Conservation (phyloP, 2,888 invertebrate genomes). For the Ischnura elegans region DNA sequence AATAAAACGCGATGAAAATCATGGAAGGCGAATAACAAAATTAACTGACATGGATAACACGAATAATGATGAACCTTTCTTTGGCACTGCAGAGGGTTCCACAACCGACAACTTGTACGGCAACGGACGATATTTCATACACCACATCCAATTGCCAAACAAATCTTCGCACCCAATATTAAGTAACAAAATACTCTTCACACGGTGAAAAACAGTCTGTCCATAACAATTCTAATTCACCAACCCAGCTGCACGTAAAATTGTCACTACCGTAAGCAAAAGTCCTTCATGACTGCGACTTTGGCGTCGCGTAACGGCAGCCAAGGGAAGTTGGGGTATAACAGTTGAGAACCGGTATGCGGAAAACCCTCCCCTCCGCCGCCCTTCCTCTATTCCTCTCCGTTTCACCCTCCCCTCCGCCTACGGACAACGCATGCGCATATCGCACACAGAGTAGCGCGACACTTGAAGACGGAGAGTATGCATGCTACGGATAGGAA, state of each 20-base stretch:
- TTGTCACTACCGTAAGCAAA: slow-evolving; percentile 37
- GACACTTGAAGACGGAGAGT: no score
- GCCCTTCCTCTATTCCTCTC: neutral
- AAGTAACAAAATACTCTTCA: slow-evolving; percentile 29
- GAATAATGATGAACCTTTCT: slow-evolving; percentile 5
- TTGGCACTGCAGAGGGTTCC: slow-evolving; percentile 12
- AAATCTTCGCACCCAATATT: slow-evolving; percentile 24
- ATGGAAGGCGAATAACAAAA: neutral
- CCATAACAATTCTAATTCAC: slow-evolving; percentile 24
- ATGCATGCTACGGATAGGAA: no score
- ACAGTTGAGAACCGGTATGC: neutral
- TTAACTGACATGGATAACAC: slow-evolving; percentile 10
- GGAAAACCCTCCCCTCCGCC: neutral
- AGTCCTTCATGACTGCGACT: slow-evolving; percentile 57
- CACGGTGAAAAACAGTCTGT: neutral
- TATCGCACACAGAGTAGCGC: neutral
- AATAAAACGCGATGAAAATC: neutral
- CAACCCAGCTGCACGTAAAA: slow-evolving; percentile 51
- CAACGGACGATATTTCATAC: neutral
- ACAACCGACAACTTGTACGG: slow-evolving; percentile 43
- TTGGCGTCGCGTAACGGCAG: slow-evolving; percentile 21
- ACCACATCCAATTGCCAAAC: neutral
- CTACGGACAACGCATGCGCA: neutral
- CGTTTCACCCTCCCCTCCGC: neutral
- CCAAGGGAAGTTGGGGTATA: neutral